Evolutionary conservation across 2,113 vertebrate genomes (phyloP).

Genomic region (Psephotus haematonotus): DNA sequence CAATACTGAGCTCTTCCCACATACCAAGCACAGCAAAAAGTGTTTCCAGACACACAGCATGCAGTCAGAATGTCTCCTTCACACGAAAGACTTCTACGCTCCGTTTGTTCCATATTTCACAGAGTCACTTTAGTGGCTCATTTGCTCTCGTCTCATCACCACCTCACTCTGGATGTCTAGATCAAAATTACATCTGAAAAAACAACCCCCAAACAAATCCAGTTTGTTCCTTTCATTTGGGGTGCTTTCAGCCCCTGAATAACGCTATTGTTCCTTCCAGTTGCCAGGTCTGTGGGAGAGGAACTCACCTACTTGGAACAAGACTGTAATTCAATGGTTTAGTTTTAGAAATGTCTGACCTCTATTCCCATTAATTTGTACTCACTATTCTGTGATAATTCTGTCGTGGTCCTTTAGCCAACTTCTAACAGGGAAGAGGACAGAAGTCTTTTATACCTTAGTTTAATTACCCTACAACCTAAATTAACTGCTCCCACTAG

Average conservation of each 20-base stretch:
- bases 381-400: background rate
- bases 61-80: background rate
- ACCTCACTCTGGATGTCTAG: background rate
- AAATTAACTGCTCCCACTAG: background rate
- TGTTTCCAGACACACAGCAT: background rate
- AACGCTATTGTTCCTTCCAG: background rate
- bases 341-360: background rate
- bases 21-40: background rate
- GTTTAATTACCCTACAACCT: background rate
- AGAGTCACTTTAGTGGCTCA: background rate
- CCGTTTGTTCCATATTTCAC: background rate
- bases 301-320: background rate
- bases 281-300: background rate
- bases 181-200: background rate
- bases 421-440: background rate
- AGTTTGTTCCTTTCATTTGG: background rate
- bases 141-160: background rate
- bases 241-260: background rate
- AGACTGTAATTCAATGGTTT: background rate
- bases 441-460: background rate
- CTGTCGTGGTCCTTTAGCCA: background rate
- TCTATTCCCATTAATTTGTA: background rate
- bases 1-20: background rate
- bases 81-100: accelerated
- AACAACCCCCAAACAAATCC: background rate